Base-by-base conservation (phyloP, 2,113 vertebrate species). In the Andinoacara biseriatus region DNA sequence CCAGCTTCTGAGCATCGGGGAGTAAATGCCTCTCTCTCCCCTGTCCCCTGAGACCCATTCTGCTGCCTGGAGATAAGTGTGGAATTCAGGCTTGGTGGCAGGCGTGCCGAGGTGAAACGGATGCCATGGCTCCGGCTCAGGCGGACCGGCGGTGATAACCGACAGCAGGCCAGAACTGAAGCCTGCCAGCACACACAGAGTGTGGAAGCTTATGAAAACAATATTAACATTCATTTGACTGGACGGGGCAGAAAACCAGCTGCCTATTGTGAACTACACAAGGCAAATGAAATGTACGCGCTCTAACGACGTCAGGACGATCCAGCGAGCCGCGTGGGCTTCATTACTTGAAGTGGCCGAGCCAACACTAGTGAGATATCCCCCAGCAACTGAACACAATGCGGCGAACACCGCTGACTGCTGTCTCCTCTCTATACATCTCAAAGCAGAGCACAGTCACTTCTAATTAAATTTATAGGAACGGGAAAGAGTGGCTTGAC, bases 1-100 rank as follows among this genome's bases (percentile, higher is more conserved):
- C 3, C 2, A 15, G 83, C 61, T 83, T 75, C 63, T 58, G 78
- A 87, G 89, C 72, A 5, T 6, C 15, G 3, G 72, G 75, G 85
- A 87, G 80, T 89, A 76, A 86, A 90, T 89, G 84, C 87, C 83
- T 88, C 81, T 13, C 84, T 65, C 69, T 72, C 40, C 35, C 58
- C 77, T 3, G 58, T 86, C 90, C 84, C 84, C 77, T 17, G 84
- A 90, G 90, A 91, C 65, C 33, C 75, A 81, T 93, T 88, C 93
- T 95, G 92, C 84, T 80, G 87, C 84, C 76, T 90, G 92, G 8
- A 94, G 93, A 93, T 94, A 95, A 94, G 90, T 90, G 79, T 49
- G 82, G 84, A 83, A 94, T 76, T 84, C 92, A 81, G 86, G 86
- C 83, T 81, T 17, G 81, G 88, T 76, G 90, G 86, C 86, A 84